Evolutionary conservation across 2,113 vertebrate genomes (phyloP), one percentile per base, ranked within the genome.

Genomic region (Melanerpes formicivorus): DNA sequence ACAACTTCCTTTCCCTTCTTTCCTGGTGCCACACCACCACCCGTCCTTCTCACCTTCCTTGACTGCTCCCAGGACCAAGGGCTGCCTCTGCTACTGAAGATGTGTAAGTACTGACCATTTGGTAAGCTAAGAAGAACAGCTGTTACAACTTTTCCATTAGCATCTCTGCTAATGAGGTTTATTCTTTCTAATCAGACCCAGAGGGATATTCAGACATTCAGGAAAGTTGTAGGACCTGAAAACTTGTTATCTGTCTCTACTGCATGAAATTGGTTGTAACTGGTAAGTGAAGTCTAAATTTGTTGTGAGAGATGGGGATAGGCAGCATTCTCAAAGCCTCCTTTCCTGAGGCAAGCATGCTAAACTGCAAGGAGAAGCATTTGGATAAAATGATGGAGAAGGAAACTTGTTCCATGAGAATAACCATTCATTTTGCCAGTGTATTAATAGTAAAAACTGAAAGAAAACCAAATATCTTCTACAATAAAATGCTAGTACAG

Each of bases 11-110:
- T 67, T 26, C 19, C 52, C 19, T 66, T 56, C 58, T 48, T 17
- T 60, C 50, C 44, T 37, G 29, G 0, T 22, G n/a, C 29, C 10
- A 3, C 30, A 4, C 14, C n/a, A 6, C 13, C 34, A 2, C 14
- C 15, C 11, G 3, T 21, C 55, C 30, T 46, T 14, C 69, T 64
- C 67, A 7, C 30, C 58, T 13, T 30, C 67, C 46, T 9, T 27
- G 34, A 0, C 72, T 7, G 13, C 66, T 52, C 48, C 37, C 2
- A 6, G 69, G 44, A n/a, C 37, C 25, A 18, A 0, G 0, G 6
- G 14, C 16, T 60, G 34, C 23, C 50, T 69, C 73, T 40, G n/a
- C 58, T 60, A 1, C 3, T 56, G 64, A 70, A 29, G 52, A 9
- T 0, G 0, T 27, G 27, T 26, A 23, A 48, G 32, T n/a, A 46